These are phyloP conservation scores for Hydrolagus affinis DNA, from an alignment of 2,113 vertebrate species.

Conservation along the genomic window DNA sequence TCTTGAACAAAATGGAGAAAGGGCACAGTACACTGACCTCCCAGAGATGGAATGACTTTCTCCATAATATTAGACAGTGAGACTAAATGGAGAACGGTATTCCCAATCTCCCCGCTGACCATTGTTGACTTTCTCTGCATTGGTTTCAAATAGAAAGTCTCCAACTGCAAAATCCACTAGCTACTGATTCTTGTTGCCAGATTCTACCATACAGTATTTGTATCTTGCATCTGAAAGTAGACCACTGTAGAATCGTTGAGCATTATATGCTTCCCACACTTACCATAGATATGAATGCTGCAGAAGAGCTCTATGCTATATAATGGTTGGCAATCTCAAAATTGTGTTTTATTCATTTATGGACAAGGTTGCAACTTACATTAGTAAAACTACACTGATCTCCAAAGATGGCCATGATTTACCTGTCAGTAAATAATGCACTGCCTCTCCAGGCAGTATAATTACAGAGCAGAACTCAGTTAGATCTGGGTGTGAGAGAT, in stretches of 20 bases:
- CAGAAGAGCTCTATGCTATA: neutral
- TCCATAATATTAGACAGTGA: no score
- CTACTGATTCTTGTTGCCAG: neutral
- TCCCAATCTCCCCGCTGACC: no score
- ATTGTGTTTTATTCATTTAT: neutral
- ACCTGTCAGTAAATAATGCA: no score
- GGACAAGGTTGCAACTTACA: neutral
- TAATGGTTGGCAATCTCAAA: neutral
- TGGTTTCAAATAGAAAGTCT: neutral
- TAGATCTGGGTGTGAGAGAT: no score
- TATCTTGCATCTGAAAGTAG: neutral
- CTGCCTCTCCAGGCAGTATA: no score
- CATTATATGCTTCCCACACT: neutral
- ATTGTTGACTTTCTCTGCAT: neutral
- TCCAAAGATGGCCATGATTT: neutral
- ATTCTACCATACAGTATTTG: neutral
- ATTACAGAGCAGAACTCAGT: no score
- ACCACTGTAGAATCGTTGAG: neutral
- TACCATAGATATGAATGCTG: neutral
- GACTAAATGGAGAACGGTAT: no score
- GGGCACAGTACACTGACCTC: no score
- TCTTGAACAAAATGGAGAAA: no score
- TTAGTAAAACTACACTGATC: neutral
- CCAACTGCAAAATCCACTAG: neutral
- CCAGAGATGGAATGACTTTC: no score